A percentile compares a stretch with the other conserved stretches of the same genome.
These are phyloP conservation scores for Ceratina calcarata DNA, from an alignment of 1,140 invertebrate genomes.

Conservation along the genomic window DNA sequence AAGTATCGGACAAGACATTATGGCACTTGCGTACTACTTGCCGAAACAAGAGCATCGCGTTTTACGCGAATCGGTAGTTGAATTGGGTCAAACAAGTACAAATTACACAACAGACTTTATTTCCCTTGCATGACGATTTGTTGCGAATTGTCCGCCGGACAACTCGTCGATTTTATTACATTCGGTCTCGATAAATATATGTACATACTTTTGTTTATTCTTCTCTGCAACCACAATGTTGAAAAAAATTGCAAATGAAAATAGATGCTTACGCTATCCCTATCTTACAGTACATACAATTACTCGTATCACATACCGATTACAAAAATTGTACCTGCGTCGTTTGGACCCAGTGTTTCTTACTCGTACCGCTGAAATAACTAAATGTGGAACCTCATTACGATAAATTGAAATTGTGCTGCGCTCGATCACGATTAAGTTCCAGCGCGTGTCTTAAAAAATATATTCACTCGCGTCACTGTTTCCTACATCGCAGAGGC, in stretches of 20 bases:
- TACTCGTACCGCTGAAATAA: not conserved
- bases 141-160: not conserved
- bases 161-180: not conserved
- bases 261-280: not conserved
- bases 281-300: constrained; percentile 9
- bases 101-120: constrained; percentile 30
- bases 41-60: not conserved
- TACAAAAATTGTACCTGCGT: constrained; percentile 24
- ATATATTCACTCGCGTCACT: not conserved
- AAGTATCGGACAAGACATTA: constrained; percentile 9
- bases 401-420: too few species aligned
- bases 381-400: not conserved
- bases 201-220: not conserved
- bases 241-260: not conserved
- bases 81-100: not conserved
- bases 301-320: constrained; percentile 29
- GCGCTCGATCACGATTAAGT: too few species aligned
- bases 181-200: constrained; percentile 2
- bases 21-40: constrained; percentile 18
- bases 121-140: not conserved
- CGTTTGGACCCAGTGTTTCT: not conserved
- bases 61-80: not conserved
- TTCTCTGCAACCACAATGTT: not conserved
- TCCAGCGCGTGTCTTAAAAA: too few species aligned
- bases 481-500: not conserved